Percentiles rank a stretch among this genome's conserved stretches.
These are phyloP conservation scores for Meloidogyne chitwoodi DNA, from an alignment of 1,140 invertebrate species.

Conservation along the genomic window DNA sequence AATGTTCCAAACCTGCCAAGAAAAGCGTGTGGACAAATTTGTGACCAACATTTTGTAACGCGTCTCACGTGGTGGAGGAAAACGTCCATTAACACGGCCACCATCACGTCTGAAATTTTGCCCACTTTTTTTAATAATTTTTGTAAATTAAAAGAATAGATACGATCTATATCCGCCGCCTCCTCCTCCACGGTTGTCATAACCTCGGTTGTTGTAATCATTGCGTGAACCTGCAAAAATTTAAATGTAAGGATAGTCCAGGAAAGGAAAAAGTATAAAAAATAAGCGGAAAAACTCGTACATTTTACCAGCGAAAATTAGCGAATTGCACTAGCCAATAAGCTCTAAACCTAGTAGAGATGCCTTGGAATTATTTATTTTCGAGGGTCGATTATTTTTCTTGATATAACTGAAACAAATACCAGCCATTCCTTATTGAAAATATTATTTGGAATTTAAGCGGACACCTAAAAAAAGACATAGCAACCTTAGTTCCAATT, in stretches of 20 bases:
- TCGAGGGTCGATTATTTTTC: no score
- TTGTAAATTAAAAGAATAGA: not conserved
- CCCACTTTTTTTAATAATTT: slow-evolving; percentile 5
- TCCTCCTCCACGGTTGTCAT: not conserved
- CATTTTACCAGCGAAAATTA: no score
- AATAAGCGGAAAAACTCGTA: no score
- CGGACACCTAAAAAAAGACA: no score
- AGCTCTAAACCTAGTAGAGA: no score
- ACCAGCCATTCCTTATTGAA: no score
- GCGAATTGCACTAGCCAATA: no score
- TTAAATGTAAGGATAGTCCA: not conserved
- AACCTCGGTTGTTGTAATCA: not conserved
- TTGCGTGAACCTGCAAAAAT: not conserved
- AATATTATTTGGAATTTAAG: no score
- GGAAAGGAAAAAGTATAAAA: no score
- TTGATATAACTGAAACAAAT: no score
- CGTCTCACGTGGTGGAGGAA: slow-evolving; percentile 92
- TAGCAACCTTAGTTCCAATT: no score
- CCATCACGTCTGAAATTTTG: slow-evolving; percentile 29
- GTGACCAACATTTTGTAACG: slow-evolving; percentile 92
- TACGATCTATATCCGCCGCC: slow-evolving; percentile 1
- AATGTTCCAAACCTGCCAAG: slow-evolving; percentile 83
- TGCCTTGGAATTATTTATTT: no score
- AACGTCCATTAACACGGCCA: slow-evolving; percentile 67
- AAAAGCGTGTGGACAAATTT: slow-evolving; percentile 94